These are phyloP conservation scores for Teleiodes luculella DNA, from an alignment of 2,888 invertebrate genomes.

Conservation along the genomic window DNA sequence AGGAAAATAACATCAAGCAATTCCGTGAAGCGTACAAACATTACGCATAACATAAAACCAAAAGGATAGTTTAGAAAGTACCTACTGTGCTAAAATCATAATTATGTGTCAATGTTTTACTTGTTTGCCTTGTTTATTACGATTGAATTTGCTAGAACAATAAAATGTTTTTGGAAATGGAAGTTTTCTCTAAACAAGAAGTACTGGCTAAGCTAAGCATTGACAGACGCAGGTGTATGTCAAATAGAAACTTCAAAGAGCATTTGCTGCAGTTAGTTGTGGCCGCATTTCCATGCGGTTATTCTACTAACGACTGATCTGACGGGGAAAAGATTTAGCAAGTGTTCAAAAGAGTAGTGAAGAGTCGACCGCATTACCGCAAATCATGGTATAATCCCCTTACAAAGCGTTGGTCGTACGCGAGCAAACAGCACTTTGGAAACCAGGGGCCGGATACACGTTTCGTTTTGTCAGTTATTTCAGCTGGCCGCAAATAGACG, in stretches of 20 bases:
- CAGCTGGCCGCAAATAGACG: conserved; percentile 60
- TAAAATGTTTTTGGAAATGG: neutral
- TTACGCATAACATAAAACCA: too few species aligned
- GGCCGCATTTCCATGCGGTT: conserved; percentile 34
- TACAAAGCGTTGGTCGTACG: conserved; percentile 41
- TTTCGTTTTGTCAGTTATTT: conserved; percentile 63
- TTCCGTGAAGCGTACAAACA: too few species aligned
- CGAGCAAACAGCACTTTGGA: conserved; percentile 40
- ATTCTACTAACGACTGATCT: conserved; percentile 38
- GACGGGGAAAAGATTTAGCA: conserved; percentile 55
- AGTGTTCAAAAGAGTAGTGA: conserved; percentile 49
- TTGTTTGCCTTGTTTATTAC: too few species aligned
- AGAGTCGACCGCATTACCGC: conserved; percentile 55
- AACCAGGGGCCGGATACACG: conserved; percentile 51
- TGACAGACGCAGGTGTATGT: neutral
- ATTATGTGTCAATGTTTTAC: too few species aligned
- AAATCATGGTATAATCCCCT: conserved; percentile 57
- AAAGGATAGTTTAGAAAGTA: too few species aligned
- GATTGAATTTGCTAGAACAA: neutral
- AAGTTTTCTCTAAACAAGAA: neutral
- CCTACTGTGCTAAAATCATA: too few species aligned
- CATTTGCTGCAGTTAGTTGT: conserved; percentile 36
- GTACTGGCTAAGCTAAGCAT: neutral
- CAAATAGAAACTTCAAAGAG: conserved; percentile 37
- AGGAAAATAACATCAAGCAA: too few species aligned